Conservation (phyloP, 2,113 vertebrate species). For the Oreochromis aureus region DNA sequence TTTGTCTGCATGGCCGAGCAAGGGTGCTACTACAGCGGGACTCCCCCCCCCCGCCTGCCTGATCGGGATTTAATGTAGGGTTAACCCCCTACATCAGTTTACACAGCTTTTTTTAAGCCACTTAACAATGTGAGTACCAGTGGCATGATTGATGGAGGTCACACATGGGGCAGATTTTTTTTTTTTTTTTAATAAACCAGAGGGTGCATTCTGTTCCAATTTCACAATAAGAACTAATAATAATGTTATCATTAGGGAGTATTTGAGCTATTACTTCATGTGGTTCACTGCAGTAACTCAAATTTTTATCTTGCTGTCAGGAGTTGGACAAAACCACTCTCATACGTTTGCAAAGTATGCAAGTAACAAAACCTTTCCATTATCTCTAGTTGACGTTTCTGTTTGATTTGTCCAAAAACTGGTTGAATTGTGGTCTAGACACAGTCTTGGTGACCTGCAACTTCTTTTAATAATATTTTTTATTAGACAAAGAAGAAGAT, state of each 20-base stretch:
- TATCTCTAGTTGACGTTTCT: background rate
- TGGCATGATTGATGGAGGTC: background rate
- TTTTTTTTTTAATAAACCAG: background rate
- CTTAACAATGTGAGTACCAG: background rate
- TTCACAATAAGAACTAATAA: background rate
- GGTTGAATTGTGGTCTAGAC: accelerated
- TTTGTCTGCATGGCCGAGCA: background rate
- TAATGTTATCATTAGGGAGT: background rate
- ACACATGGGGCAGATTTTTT: background rate
- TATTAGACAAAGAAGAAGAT: background rate
- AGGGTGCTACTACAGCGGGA: background rate
- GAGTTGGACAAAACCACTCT: background rate
- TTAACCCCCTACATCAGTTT: background rate
- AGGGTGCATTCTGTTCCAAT: background rate
- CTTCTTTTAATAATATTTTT: background rate
- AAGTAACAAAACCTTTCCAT: background rate
- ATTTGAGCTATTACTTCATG: background rate
- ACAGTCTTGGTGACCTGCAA: background rate
- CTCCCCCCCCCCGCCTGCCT: background rate
- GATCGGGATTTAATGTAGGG: background rate
- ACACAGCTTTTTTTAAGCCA: background rate
- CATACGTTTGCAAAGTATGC: background rate
- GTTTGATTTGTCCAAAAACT: background rate
- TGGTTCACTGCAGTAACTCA: background rate
- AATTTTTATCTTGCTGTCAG: background rate